These are phyloP conservation scores for Pogoniulus pusillus DNA, from an alignment of 2,797 vertebrate genomes.

Conservation along the genomic window DNA sequence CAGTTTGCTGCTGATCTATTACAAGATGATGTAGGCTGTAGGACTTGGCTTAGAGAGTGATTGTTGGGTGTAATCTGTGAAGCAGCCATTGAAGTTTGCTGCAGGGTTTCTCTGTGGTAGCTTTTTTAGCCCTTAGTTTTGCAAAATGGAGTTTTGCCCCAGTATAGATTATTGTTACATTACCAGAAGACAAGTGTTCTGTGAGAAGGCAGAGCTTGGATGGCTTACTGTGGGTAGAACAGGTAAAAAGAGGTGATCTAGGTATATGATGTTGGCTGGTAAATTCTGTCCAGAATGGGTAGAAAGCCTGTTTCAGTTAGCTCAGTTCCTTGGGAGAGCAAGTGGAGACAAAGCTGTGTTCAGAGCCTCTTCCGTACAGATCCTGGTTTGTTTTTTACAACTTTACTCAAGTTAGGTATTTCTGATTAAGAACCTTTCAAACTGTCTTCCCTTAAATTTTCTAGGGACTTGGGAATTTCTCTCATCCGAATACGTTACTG, in stretches of 20 bases:
- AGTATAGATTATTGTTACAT: accelerated
- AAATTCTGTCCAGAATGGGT: neutral
- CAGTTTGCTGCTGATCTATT: neutral
- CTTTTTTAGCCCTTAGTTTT: neutral
- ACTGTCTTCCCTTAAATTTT: neutral
- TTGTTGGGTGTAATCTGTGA: neutral
- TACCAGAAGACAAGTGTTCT: neutral
- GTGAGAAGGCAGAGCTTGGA: neutral
- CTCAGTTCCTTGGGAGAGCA: neutral
- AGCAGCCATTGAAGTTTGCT: neutral
- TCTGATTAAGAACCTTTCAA: neutral
- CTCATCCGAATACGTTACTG: neutral
- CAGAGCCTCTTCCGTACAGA: neutral
- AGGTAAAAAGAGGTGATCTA: neutral
- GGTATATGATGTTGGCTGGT: neutral
- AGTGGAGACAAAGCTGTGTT: neutral
- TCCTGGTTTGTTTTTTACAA: neutral
- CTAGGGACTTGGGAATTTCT: neutral
- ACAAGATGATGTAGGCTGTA: accelerated
- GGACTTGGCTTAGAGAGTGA: neutral
- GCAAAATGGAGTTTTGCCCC: neutral
- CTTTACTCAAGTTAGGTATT: neutral
- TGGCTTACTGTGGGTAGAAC: neutral
- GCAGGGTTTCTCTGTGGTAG: neutral
- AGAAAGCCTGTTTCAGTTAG: neutral